A percentile compares a stretch with the other conserved stretches of the same genome.
phyloP scores from a whole-genome alignment of 2,888 invertebrate genomes.

The Ophion ellenae region DNA sequence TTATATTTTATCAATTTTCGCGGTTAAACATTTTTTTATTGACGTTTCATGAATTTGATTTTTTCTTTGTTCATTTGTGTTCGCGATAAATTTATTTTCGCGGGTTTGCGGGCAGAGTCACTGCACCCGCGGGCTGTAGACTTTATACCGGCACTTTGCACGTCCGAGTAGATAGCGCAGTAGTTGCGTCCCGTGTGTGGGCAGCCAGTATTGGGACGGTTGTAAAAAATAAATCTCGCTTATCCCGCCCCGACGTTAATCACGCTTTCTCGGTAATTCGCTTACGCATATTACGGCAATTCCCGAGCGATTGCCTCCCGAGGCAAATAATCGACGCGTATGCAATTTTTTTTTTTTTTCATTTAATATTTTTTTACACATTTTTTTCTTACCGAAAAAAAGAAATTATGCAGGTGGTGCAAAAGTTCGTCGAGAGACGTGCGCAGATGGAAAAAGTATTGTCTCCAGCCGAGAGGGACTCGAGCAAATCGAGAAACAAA shows the following conservation, averaged over 20 bases:
- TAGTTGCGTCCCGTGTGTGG: background rate
- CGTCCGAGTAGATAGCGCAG: conserved; percentile 18
- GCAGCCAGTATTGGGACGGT: conserved; percentile 10
- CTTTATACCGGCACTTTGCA: background rate
- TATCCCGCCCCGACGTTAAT: background rate
- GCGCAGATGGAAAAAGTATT: conserved; percentile 1
- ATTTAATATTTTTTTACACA: background rate
- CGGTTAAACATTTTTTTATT: background rate
- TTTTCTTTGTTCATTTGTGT: background rate
- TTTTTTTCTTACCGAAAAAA: background rate
- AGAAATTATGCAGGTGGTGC: conserved; percentile 4
- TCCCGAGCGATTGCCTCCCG: background rate
- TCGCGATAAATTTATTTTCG: background rate
- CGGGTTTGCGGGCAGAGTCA: background rate
- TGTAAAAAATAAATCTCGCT: background rate
- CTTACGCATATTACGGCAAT: background rate
- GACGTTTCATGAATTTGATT: background rate
- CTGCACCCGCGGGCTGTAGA: background rate
- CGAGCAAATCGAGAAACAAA: background rate
- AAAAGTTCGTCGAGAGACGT: conserved; percentile 10
- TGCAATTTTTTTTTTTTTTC: too few relatives aligned
- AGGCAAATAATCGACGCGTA: conserved; percentile 8
- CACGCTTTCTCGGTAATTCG: background rate
- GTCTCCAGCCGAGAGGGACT: background rate
- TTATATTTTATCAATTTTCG: background rate